phyloP scores from a whole-genome alignment of 2,113 vertebrate genomes.

The Quiscalus mexicanus region DNA sequence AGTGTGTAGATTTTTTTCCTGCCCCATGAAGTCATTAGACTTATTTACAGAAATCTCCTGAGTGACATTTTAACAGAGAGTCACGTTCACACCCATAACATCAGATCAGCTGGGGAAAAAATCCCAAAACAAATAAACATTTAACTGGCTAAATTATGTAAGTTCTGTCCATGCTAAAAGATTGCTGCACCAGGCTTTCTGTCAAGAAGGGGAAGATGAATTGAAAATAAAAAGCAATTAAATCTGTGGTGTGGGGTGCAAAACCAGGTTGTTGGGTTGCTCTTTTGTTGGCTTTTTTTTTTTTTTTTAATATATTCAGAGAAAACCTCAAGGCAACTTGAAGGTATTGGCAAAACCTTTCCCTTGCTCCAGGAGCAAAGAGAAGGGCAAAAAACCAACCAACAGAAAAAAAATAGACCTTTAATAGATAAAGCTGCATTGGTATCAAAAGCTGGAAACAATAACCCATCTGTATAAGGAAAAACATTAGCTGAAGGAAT shows the following conservation, averaged over 20 bases:
- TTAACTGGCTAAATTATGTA: neutral
- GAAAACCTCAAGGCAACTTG: neutral
- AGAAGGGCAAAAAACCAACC: neutral
- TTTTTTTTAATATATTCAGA: neutral
- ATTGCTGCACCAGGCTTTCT: neutral
- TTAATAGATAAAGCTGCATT: neutral
- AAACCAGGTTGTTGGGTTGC: rapidly evolving
- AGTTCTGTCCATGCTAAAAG: neutral
- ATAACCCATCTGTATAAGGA: constrained; percentile 59
- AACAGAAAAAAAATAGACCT: neutral
- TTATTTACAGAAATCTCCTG: neutral
- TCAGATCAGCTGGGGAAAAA: neutral
- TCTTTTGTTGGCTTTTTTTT: neutral
- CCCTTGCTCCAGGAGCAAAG: neutral
- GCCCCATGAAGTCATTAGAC: neutral
- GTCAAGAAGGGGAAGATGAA: neutral
- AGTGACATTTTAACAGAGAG: neutral
- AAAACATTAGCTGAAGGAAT: constrained; percentile 60
- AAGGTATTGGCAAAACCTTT: neutral
- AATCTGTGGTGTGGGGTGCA: neutral
- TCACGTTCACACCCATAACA: neutral
- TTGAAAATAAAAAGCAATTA: neutral
- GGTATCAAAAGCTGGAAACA: constrained; percentile 58
- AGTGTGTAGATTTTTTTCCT: neutral
- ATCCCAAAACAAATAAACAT: neutral